A percentile compares a stretch with the other conserved stretches of the same genome.
Conservation (phyloP, 2,113 vertebrate genomes). For the Cygnus buccinator region DNA sequence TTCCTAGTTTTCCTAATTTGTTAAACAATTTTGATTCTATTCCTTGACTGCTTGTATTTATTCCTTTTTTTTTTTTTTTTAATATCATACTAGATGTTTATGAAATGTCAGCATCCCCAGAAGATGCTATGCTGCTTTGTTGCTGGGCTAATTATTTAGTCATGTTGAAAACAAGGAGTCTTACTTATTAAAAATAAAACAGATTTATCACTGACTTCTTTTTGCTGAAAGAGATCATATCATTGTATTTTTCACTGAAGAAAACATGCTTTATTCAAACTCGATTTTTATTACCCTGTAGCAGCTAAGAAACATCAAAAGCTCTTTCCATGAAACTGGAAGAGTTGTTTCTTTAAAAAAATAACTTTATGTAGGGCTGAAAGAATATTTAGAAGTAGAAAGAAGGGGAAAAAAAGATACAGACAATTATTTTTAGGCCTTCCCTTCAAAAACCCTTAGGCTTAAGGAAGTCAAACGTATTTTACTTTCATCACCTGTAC, state of each 20-base stretch:
- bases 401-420: not conserved
- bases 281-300: slow-evolving; percentile 11
- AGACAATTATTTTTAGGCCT: not conserved
- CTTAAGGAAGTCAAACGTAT: not conserved
- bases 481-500: not conserved
- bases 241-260: not conserved
- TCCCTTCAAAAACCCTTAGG: not conserved
- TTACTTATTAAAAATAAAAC: slow-evolving; percentile 43
- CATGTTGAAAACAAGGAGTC: slow-evolving; percentile 3
- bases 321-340: not conserved
- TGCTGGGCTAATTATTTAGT: slow-evolving; percentile 14
- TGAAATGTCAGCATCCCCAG: not conserved
- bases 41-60: not conserved
- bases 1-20: slow-evolving; percentile 14
- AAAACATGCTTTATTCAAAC: slow-evolving; percentile 25
- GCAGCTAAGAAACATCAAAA: slow-evolving; percentile 35
- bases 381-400: slow-evolving; percentile 7
- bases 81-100: not conserved
- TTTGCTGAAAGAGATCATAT: slow-evolving; percentile 17
- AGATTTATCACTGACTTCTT: slow-evolving; percentile 18
- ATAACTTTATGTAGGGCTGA: not conserved
- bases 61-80: not conserved
- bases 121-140: not conserved
- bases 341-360: not conserved
- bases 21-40: slow-evolving; percentile 3